These are phyloP conservation scores for Cryptomyrus ogoouensis DNA, from an alignment of 2,113 vertebrate genomes.

Conservation along the genomic window DNA sequence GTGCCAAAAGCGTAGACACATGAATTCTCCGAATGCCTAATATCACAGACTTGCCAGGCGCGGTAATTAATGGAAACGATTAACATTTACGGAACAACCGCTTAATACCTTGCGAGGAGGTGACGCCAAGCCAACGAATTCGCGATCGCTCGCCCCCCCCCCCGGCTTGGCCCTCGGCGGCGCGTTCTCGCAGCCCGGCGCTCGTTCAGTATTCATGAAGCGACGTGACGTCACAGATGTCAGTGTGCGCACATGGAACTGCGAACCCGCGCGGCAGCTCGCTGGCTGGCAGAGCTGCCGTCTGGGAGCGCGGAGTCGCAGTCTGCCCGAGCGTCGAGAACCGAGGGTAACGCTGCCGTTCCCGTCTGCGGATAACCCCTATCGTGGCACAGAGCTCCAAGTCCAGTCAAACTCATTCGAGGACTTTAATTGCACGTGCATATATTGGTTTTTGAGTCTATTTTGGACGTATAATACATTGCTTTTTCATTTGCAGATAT, in stretches of 20 bases:
- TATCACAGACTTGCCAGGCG: neutral
- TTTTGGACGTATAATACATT: conserved; percentile 24
- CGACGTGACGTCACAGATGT: conserved; percentile 56
- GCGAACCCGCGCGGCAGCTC: conserved; percentile 50
- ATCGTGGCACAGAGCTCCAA: conserved; percentile 5
- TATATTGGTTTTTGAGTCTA: neutral
- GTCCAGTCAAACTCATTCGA: neutral
- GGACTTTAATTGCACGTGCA: neutral
- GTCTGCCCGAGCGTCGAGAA: conserved; percentile 7
- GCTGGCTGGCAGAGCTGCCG: neutral
- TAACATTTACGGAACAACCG: neutral
- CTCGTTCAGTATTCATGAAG: conserved; percentile 22
- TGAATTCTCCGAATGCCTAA: neutral
- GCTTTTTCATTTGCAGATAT: conserved; percentile 40
- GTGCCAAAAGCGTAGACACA: neutral
- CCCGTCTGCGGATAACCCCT: conserved; percentile 17
- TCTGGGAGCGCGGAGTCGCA: conserved; percentile 10
- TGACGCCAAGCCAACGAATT: neutral
- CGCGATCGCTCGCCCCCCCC: neutral
- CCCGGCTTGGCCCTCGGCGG: neutral
- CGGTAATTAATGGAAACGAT: neutral
- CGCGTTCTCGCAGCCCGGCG: neutral
- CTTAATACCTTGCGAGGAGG: neutral
- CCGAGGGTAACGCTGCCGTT: neutral
- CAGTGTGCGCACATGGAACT: conserved; percentile 66